Conservation (phyloP, 1,140 invertebrate species). For the Lerema accius region DNA sequence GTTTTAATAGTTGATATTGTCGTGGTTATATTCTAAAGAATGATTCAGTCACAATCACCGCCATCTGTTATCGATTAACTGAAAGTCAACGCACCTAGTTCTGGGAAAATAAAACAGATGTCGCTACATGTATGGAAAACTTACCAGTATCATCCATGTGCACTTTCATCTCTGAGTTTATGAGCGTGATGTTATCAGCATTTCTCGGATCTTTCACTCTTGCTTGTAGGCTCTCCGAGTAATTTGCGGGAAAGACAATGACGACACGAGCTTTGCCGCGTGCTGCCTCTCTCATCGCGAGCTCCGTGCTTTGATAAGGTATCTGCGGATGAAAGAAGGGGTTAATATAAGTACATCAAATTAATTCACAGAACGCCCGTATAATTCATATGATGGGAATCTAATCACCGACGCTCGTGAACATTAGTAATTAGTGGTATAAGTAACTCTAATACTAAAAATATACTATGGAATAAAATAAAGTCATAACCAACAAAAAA, state of each 20-base stretch:
- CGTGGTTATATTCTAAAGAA: too few relatives aligned
- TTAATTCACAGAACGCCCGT: too few relatives aligned
- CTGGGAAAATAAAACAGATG: neutral
- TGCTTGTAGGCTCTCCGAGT: constrained; percentile 88
- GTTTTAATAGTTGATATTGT: too few relatives aligned
- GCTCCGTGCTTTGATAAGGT: constrained; percentile 77
- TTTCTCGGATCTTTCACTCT: constrained; percentile 87
- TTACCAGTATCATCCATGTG: constrained; percentile 96
- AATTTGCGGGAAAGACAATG: constrained; percentile 92
- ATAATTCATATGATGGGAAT: too few relatives aligned
- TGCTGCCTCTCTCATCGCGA: constrained; percentile 87
- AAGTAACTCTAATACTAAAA: too few relatives aligned
- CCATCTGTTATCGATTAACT: too few relatives aligned
- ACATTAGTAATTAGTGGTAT: too few relatives aligned
- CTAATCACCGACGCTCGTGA: too few relatives aligned
- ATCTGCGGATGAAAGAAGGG: constrained; percentile 66
- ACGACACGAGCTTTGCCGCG: constrained; percentile 92
- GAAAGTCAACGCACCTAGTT: too few relatives aligned
- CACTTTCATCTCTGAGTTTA: constrained; percentile 89
- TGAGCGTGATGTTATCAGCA: constrained; percentile 87
- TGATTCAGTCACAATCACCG: too few relatives aligned
- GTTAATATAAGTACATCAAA: constrained; percentile 2
- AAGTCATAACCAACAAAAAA: too few relatives aligned
- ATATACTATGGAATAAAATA: too few relatives aligned
- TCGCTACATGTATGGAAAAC: constrained; percentile 49